A percentile compares a stretch with the other conserved stretches of the same genome.
These are phyloP conservation scores for Baccha elongata DNA, from an alignment of 2,888 invertebrate species.

Conservation along the genomic window DNA sequence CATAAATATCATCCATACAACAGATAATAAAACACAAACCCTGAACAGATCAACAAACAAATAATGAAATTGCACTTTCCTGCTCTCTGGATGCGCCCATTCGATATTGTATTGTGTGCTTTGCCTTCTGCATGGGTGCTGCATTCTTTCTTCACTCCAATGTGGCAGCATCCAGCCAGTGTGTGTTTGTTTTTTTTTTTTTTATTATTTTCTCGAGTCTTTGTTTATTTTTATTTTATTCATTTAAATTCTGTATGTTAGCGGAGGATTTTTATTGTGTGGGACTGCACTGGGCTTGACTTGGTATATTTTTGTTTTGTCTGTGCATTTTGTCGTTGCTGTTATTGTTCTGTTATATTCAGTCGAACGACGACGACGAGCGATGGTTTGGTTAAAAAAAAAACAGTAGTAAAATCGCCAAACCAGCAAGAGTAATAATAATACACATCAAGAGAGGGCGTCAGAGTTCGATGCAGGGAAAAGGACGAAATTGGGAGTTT, in stretches of 20 bases:
- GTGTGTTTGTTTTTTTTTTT: neutral
- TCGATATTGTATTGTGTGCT: constrained; percentile 18
- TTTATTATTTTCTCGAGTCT: constrained; percentile 2
- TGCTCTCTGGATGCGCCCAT: constrained; percentile 29
- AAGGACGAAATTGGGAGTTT: neutral
- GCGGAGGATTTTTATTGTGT: neutral
- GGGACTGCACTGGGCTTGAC: neutral
- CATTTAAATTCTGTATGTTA: constrained; percentile 63
- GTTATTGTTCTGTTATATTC: constrained; percentile 53
- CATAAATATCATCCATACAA: constrained; percentile 51
- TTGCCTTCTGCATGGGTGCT: constrained; percentile 16
- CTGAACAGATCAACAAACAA: constrained; percentile 56
- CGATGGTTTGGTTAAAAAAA: constrained; percentile 22
- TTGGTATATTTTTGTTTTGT: constrained; percentile 28
- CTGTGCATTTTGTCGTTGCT: constrained; percentile 38
- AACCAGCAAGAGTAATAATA: constrained; percentile 62
- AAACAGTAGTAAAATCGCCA: constrained; percentile 14
- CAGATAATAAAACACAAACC: constrained; percentile 25
- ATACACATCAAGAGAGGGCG: constrained; percentile 43
- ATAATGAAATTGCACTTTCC: constrained; percentile 57
- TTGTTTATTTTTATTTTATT: constrained; percentile 65
- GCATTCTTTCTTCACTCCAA: constrained; percentile 44
- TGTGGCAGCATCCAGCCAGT: constrained; percentile 36
- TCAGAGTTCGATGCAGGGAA: constrained; percentile 29
- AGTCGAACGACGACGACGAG: constrained; percentile 28